Conservation (phyloP, 2,888 invertebrate species). For the Dolichopus griseipennis region DNA sequence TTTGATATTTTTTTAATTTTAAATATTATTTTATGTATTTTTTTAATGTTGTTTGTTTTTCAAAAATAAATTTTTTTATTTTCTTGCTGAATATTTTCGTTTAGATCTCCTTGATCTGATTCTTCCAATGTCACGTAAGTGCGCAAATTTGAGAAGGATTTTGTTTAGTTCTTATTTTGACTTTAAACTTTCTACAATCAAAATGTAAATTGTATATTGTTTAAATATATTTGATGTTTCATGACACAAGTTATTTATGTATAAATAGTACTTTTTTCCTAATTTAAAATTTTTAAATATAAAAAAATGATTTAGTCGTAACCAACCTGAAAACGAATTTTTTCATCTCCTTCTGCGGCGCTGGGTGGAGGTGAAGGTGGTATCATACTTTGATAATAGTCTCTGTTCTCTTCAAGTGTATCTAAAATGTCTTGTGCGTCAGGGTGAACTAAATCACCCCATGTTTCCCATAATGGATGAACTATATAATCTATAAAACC, state of each 20-base stretch:
- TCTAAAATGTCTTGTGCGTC: conserved; percentile 98
- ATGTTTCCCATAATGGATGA: conserved; percentile 98
- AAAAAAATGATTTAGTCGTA: not conserved
- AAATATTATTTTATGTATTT: conserved; percentile 48
- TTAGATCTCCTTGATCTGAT: conserved; percentile 43
- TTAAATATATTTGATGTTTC: not conserved
- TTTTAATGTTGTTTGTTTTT: conserved; percentile 28
- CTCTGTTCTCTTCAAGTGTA: conserved; percentile 95
- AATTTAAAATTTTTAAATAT: not conserved
- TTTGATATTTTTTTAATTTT: conserved; percentile 87
- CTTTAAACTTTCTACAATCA: not conserved
- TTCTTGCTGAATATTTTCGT: conserved; percentile 43
- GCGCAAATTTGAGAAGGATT: not conserved
- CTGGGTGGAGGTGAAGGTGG: conserved; percentile 82
- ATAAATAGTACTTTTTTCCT: not conserved
- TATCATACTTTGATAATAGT: conserved; percentile 93
- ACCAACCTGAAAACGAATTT: conserved; percentile 64
- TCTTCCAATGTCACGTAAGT: conserved; percentile 76
- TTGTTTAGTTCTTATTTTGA: not conserved
- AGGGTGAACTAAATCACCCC: conserved; percentile 98
- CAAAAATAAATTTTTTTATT: conserved; percentile 16
- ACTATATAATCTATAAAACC: conserved; percentile 99
- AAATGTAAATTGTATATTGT: not conserved
- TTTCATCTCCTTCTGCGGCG: conserved; percentile 55
- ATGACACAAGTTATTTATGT: not conserved